Percentiles rank a stretch among this genome's conserved stretches.
Conservation (phyloP, 2,888 invertebrate species). For the Phengaris arion region DNA sequence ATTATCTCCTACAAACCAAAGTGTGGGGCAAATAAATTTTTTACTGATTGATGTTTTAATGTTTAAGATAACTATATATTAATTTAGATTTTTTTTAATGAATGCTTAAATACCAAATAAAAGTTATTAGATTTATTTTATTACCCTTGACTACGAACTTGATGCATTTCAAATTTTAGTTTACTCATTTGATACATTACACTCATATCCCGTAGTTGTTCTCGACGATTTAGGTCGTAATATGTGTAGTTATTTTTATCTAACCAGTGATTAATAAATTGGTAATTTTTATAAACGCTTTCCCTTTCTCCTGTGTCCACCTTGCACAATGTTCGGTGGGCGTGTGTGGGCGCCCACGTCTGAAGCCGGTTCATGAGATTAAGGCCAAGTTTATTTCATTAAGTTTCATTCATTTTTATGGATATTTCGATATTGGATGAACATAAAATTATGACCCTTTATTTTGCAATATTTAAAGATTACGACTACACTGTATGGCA, state of each 20-base stretch:
- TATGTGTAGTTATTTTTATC: neutral
- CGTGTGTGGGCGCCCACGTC: conserved; percentile 43
- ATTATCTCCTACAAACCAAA: neutral
- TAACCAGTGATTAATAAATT: conserved; percentile 13
- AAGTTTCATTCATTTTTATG: conserved; percentile 28
- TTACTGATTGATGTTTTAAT: too few relatives aligned
- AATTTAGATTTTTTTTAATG: too few relatives aligned
- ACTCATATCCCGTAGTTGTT: too few relatives aligned
- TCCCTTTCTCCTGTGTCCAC: conserved; percentile 40
- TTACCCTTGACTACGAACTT: too few relatives aligned
- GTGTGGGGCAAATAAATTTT: neutral
- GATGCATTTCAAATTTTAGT: too few relatives aligned
- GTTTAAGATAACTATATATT: too few relatives aligned
- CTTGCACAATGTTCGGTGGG: conserved; percentile 42
- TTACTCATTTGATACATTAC: too few relatives aligned
- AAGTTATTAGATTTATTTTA: too few relatives aligned
- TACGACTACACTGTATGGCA: neutral
- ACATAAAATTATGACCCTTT: neutral
- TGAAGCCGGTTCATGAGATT: neutral
- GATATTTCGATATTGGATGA: conserved; percentile 6
- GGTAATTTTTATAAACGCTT: conserved; percentile 35
- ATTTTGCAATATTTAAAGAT: conserved; percentile 21
- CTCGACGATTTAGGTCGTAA: neutral
- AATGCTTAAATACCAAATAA: too few relatives aligned
- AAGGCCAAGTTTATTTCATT: conserved; percentile 23